phyloP scores from a whole-genome alignment of 2,113 vertebrate genomes.

The Lichenostomus cassidix region DNA sequence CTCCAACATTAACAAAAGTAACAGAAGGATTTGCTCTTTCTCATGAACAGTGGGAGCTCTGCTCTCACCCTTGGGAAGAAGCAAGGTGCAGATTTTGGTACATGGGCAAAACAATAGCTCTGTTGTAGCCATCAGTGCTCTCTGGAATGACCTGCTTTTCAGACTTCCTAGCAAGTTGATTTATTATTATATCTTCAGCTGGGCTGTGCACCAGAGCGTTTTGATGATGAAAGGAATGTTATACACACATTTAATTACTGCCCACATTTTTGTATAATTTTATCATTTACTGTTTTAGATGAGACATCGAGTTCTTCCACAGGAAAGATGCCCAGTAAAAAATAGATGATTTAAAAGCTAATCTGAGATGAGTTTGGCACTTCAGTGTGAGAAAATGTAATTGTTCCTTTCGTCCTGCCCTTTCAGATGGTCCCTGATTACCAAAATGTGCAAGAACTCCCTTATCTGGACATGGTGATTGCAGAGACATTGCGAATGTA shows the following conservation, averaged over 20 bases:
- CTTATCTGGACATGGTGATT: slow-evolving; percentile 94
- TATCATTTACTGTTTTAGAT: slow-evolving; percentile 61
- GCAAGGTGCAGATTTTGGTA: not conserved
- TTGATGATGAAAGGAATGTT: slow-evolving; percentile 45
- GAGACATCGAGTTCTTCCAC: slow-evolving; percentile 48
- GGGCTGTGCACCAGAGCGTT: slow-evolving; percentile 2
- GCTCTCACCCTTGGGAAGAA: not conserved
- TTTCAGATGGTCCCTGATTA: slow-evolving; percentile 80
- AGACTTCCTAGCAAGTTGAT: slow-evolving; percentile 21
- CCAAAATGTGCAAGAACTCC: slow-evolving; percentile 83
- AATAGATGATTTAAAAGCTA: slow-evolving; percentile 39
- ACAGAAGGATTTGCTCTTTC: not conserved
- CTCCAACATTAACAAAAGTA: not conserved
- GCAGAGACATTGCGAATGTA: slow-evolving; percentile 89
- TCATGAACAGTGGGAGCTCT: not conserved
- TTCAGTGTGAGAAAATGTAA: slow-evolving; percentile 16
- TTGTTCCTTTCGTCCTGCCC: slow-evolving; percentile 12
- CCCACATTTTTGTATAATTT: slow-evolving; percentile 66
- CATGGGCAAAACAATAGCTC: not conserved
- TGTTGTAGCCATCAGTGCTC: not conserved
- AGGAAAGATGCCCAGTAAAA: slow-evolving; percentile 47
- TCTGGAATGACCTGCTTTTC: not conserved
- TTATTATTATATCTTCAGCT: slow-evolving; percentile 47
- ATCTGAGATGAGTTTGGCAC: slow-evolving; percentile 32
- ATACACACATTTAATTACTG: slow-evolving; percentile 61